Evolutionary conservation across 2,113 vertebrate genomes (phyloP), one percentile per base, ranked within the genome.

Genomic region (Mirza zaza): DNA sequence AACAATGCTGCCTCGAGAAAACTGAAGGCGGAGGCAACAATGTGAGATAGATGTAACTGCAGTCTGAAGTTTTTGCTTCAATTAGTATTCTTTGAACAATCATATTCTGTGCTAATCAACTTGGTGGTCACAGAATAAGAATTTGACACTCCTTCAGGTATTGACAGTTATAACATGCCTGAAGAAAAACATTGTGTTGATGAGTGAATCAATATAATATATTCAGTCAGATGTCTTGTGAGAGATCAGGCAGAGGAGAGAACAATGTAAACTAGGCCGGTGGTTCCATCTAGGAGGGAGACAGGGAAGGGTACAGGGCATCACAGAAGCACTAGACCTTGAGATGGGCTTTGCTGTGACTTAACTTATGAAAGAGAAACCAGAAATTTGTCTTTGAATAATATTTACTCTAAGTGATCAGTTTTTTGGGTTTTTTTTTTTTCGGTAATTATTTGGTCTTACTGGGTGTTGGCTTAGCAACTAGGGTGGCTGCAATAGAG

Each of bases 281-380:
- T 12, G 9, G 52, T 75, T 90, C 71, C 68, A 32, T 73, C 18
- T 34, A 50, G 87, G 45, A 48, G 29, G 5, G 36, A 2, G 2
- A 23, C 23, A 45, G 29, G 55, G n/a, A 61, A 57, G 67, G 3
- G 6, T 10, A 23, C 39, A 15, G 20, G 45, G 12, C 14, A 42
- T 8, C 13, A n/a, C 5, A 27, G 48, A 57, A n/a, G 5, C 20
- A 27, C 13, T 21, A 36, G 45, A 50, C 55, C 36, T 63, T 87
- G 61, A 65, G 9, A 13, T 3, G 9, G 36, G 50, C 63, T 87
- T 86, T 11, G 3, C 1, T 83, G 29, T 39, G 25, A 25, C 57
- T 65, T n/a, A 45, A 75, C 70, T 91, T 89, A 36, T 36, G 48
- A 83, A 89, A 79, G 17, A 50, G 50, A 93, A 93, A 95, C 42